Conservation (phyloP, 2,888 invertebrate species). For the Kryphioiulus occultus region DNA sequence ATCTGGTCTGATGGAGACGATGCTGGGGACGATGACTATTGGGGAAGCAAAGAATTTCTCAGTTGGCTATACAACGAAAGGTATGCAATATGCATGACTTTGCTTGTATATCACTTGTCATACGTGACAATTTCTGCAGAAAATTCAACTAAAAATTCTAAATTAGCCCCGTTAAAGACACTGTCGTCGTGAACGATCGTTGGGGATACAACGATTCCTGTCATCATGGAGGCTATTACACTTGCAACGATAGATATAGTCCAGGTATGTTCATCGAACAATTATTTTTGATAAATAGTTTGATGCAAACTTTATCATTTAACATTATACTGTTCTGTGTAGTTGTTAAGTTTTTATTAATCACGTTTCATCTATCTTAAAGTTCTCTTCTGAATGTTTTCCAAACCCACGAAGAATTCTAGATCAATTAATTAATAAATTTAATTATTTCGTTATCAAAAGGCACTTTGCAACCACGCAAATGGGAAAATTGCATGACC, state of each 20-base stretch:
- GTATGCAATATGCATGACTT: too few relatives aligned
- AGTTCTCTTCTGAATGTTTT: too few relatives aligned
- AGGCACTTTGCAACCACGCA: conserved; percentile 74
- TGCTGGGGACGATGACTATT: conserved; percentile 79
- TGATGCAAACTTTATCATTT: too few relatives aligned
- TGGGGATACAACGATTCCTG: conserved; percentile 89
- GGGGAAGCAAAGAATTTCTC: conserved; percentile 83
- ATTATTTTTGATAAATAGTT: too few relatives aligned
- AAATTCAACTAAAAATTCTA: neutral
- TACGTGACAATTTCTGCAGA: too few relatives aligned
- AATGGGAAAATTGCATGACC: conserved; percentile 97
- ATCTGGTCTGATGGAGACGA: conserved; percentile 97
- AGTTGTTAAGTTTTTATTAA: too few relatives aligned
- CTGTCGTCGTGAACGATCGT: conserved; percentile 90
- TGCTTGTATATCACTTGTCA: neutral
- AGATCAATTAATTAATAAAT: too few relatives aligned
- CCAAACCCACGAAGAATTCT: too few relatives aligned
- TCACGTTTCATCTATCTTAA: too few relatives aligned
- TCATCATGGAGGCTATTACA: conserved; percentile 87
- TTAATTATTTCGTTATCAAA: too few relatives aligned
- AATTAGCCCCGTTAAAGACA: conserved; percentile 77
- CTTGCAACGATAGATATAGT: conserved; percentile 83
- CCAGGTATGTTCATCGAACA: too few relatives aligned
- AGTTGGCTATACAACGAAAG: conserved; percentile 95
- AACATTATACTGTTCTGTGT: too few relatives aligned